A percentile compares a stretch with the other conserved stretches of the same genome.
phyloP scores from a whole-genome alignment of 2,797 vertebrate species.

The Xiphophorus birchmanni region DNA sequence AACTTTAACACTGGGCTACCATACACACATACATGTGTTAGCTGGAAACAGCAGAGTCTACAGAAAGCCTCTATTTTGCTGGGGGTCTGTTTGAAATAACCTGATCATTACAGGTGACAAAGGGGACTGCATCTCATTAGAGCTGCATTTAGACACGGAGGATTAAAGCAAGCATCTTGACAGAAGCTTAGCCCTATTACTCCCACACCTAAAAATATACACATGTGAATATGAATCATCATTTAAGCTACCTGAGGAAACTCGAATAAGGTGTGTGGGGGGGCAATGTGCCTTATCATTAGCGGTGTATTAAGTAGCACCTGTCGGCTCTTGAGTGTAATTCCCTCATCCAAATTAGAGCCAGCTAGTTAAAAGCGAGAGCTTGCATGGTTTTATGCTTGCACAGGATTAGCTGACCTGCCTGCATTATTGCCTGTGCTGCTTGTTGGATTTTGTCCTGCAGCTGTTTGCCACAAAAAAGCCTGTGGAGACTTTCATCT shows the following conservation, averaged over 20 bases:
- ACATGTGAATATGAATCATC: background rate
- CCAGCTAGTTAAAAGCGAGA: conserved; percentile 26
- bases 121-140: conserved; percentile 58
- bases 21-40: conserved; percentile 19
- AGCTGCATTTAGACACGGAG: conserved; percentile 38
- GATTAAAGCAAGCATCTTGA: conserved; percentile 27
- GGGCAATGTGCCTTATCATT: conserved; percentile 47
- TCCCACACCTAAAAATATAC: conserved; percentile 2
- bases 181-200: conserved; percentile 24
- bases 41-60: conserved; percentile 13
- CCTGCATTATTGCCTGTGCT: conserved; percentile 11
- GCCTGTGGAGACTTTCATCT: conserved; percentile 47
- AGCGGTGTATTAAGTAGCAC: conserved; percentile 55
- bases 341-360: conserved; percentile 42
- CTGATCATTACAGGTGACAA: conserved; percentile 44
- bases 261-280: background rate
- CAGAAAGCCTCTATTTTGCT: conserved; percentile 41
- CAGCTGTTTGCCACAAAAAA: conserved; percentile 18
- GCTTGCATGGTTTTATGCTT: background rate
- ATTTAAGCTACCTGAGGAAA: conserved; percentile 33
- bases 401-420: conserved; percentile 20
- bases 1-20: conserved; percentile 9
- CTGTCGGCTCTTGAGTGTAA: conserved; percentile 58
- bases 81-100: conserved; percentile 36
- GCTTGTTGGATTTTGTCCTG: conserved; percentile 31